These are phyloP conservation scores for Vulpes vulpes DNA, from an alignment of 2,113 vertebrate species.

Conservation along the genomic window DNA sequence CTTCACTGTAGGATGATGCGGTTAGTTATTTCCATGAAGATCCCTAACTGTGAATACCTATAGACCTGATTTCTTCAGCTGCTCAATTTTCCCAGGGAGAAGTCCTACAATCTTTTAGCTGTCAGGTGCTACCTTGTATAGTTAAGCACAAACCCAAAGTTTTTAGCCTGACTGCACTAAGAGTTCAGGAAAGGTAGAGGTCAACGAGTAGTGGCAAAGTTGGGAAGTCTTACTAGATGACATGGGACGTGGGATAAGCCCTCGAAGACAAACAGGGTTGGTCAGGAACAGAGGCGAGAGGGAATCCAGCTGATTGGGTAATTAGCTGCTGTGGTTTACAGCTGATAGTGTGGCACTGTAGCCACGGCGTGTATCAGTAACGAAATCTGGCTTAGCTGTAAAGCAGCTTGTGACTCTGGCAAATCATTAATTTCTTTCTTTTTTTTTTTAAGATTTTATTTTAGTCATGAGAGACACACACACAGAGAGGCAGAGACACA, in stretches of 20 bases:
- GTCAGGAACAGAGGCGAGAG: background rate
- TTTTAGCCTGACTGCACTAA: background rate
- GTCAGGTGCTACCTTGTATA: background rate
- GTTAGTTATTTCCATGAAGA: background rate
- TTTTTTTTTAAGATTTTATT: too few relatives aligned
- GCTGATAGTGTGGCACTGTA: background rate
- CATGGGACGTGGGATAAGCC: background rate
- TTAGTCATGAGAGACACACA: too few relatives aligned
- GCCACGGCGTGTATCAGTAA: background rate
- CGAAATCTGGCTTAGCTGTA: background rate
- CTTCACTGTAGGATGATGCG: background rate
- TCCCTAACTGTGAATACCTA: background rate
- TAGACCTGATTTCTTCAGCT: background rate
- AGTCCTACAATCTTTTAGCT: background rate
- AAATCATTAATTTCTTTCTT: background rate
- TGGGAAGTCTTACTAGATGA: background rate
- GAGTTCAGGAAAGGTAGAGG: background rate
- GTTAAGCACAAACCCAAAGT: background rate
- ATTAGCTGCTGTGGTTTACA: constrained; percentile 3
- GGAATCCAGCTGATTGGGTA: constrained; percentile 1
- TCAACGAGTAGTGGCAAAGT: background rate
- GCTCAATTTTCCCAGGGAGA: background rate
- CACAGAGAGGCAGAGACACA: too few relatives aligned
- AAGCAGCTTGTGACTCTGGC: constrained; percentile 19
- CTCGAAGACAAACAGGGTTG: background rate